Evolutionary conservation across 1,140 invertebrate species (phyloP), one percentile per base, ranked within the genome.

Genomic region (Magallana angulata): DNA sequence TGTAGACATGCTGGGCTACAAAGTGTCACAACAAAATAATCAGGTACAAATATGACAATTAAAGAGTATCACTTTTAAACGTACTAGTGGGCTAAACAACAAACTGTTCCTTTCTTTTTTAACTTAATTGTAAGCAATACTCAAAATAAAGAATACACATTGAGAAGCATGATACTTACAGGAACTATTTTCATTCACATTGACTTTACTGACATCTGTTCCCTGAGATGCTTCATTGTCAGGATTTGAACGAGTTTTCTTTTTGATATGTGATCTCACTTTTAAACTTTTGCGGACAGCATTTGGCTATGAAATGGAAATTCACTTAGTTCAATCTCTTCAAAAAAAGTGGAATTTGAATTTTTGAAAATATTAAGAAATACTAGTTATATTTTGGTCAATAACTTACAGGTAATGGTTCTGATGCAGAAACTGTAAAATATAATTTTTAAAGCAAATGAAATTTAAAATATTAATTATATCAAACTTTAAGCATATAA

Each of bases 1-100:
- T 85, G 14, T 85, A 85, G 24, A 85, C 84, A 36, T 68, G 62
- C 60, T 62, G 56, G 36, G 84, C 84, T 85, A 68, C 57, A 57
- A 85, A 24, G 8, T 16, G 14, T 48, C 36, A 16, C 14, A 64
- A 48, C 36, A 48, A 48, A 48, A 48, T 48, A 48, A 48, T 48
- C 36, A 48, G 36, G 36, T 4, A 48, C 36, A 48, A 48, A 5
- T 48, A 4, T 48, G 5, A 5, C 36, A 48, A 48, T 48, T 1
- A 48, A 48, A 48, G 36, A 48, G 36, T 48, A 48, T 48, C 36
- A 48, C 36, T 48, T 48, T 48, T 48, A 48, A 48, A 48, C 2
- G 36, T 48, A 48, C 5, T 48, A 5, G 36, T 48, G 5, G 5
- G 36, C 36, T 48, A 48, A 48, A 48, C 36, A 48, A 48, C 36